Percentiles rank a stretch among this genome's conserved stretches.
Conservation (phyloP, 1,140 invertebrate species). For the Drosophila lini region DNA sequence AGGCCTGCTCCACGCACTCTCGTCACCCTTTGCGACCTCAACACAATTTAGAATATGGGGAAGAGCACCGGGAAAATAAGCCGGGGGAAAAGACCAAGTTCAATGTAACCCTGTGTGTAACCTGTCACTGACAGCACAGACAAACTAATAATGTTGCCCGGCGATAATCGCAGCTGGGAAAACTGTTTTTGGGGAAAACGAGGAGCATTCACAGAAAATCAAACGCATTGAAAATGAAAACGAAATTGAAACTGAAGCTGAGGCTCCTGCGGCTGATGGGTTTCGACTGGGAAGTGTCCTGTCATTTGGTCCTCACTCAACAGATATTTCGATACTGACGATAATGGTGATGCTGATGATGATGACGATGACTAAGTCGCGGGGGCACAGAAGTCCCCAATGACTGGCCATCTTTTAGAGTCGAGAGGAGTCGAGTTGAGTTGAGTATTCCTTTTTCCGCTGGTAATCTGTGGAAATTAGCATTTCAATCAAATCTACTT, state of each 20-base stretch:
- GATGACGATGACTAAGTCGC: conserved; percentile 50
- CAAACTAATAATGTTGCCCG: conserved; percentile 63
- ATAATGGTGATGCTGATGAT: conserved; percentile 25
- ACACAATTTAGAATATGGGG: conserved; percentile 27
- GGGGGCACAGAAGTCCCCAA: conserved; percentile 11
- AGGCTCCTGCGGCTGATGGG: conserved; percentile 45
- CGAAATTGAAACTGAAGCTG: conserved; percentile 51
- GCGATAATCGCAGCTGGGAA: conserved; percentile 49
- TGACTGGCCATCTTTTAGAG: conserved; percentile 33
- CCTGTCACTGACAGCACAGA: conserved; percentile 60
- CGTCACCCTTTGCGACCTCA: conserved; percentile 14
- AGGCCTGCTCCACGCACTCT: conserved; percentile 8
- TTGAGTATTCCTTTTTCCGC: conserved; percentile 40
- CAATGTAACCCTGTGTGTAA: conserved; percentile 39
- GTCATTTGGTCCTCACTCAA: conserved; percentile 31
- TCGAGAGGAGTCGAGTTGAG: neutral
- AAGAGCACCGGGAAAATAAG: conserved; percentile 17
- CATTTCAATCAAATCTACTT: conserved; percentile 81
- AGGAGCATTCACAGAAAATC: conserved; percentile 58
- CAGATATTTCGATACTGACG: conserved; percentile 25
- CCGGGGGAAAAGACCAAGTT: conserved; percentile 29
- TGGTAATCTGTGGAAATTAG: conserved; percentile 63
- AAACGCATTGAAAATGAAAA: conserved; percentile 63
- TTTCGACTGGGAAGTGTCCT: conserved; percentile 35
- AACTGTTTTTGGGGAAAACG: conserved; percentile 10